Conservation (phyloP, 2,888 invertebrate genomes). For the Cerastis leucographa region DNA sequence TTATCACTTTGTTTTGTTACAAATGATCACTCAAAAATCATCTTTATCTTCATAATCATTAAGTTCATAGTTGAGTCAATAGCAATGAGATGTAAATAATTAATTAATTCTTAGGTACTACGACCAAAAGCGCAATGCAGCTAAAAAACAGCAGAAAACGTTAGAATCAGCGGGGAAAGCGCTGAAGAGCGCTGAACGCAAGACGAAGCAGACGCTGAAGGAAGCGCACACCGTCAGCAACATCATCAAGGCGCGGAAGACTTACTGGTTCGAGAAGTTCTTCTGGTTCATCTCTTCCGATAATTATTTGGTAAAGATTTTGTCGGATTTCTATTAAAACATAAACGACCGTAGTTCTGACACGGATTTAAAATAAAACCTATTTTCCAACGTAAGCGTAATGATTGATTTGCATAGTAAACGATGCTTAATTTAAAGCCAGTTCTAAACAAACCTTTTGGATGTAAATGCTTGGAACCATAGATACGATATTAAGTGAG, state of each 20-base stretch:
- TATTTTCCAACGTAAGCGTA: too few relatives aligned
- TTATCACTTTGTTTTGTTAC: background rate
- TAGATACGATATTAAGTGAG: too few relatives aligned
- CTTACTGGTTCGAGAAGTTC: conserved; percentile 99
- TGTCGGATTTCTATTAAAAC: too few relatives aligned
- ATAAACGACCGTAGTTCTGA: too few relatives aligned
- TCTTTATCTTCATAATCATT: background rate
- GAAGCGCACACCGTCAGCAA: conserved; percentile 97
- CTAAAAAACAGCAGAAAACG: conserved; percentile 98
- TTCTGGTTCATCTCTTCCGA: conserved; percentile 99
- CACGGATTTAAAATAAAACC: too few relatives aligned
- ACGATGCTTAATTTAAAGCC: too few relatives aligned
- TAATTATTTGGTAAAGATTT: conserved; percentile 93
- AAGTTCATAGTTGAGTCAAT: background rate
- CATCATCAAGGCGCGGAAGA: conserved; percentile 98
- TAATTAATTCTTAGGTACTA: conserved; percentile 92
- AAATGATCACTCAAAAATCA: background rate
- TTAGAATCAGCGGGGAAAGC: conserved; percentile 98
- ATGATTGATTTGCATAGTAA: too few relatives aligned
- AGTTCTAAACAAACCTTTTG: too few relatives aligned
- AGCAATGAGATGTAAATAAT: background rate
- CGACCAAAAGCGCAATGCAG: conserved; percentile 96
- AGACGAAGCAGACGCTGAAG: conserved; percentile 97
- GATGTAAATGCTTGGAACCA: too few relatives aligned
- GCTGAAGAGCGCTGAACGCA: conserved; percentile 98